Conservation (phyloP, 2,113 vertebrate species). For the Emydocephalus ijimae region DNA sequence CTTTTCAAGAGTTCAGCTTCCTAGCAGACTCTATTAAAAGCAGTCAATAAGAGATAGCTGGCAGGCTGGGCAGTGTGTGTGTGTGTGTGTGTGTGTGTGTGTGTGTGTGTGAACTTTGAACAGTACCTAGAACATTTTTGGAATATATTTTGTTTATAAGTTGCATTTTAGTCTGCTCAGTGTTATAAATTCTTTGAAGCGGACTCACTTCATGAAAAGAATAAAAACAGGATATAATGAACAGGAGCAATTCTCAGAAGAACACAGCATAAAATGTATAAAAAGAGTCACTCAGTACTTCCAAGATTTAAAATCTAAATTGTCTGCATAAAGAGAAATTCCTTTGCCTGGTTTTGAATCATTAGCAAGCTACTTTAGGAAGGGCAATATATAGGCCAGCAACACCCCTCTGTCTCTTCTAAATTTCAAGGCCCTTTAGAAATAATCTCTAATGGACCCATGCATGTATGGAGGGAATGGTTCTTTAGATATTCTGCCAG, state of each 20-base stretch:
- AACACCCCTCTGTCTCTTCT: background rate
- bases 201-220: background rate
- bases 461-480: background rate
- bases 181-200: background rate
- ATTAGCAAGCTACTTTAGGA: background rate
- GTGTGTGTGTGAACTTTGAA: background rate
- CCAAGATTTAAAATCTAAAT: background rate
- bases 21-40: background rate
- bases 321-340: background rate
- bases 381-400: background rate
- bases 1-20: background rate
- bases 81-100: no score
- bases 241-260: background rate
- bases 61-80: background rate
- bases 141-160: background rate
- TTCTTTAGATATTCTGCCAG: background rate
- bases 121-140: background rate
- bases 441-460: background rate
- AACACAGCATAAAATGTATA: background rate
- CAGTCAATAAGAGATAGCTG: background rate
- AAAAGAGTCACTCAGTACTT: background rate
- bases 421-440: background rate
- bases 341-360: background rate
- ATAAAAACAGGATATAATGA: background rate
- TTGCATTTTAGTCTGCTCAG: background rate